Evolutionary conservation across 2,888 invertebrate genomes (phyloP), one percentile per base, ranked within the genome.

Genomic region (Pollenia amentaria): DNA sequence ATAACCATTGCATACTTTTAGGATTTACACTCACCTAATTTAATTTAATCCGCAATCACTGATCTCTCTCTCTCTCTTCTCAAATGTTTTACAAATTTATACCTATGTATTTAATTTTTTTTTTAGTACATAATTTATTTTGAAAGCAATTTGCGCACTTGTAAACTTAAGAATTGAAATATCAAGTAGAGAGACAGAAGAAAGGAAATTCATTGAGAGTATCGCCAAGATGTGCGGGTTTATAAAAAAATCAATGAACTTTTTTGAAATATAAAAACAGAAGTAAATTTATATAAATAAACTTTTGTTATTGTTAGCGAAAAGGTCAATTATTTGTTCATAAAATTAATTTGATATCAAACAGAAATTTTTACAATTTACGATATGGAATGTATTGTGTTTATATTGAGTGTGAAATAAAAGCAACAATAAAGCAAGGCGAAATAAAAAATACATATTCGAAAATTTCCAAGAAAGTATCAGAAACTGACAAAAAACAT

Each of bases 261-360:
- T 75, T 21, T 53, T 73, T 48, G 65, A 44, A 55, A 64, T 48
- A 57, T 14, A 42, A 29, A 65, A 42, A 29, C 60, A 57, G 11
- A 51, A 72, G 44, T 69, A 51, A 78, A 70, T 65, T 57, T 83
- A 40, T 64, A 77, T 40, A 83, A 70, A 78, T 78, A 78, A 48
- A 69, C 46, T 40, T 69, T 60, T 69, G 21, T 62, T 62, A 16
- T 51, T 51, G 40, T 75, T 75, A 38, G 14, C 11, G 69, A 69
- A 78, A 78, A 78, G 60, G 78, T 78, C 78, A 78, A 67, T 51
- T 69, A 60, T 78, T 40, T 78, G 57, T 69, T 78, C 60, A 60
- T 60, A 55, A 78, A 60, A 40, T 65, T 38, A 21, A n/a, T 29
- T 69, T 29, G 40, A 78, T 40, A 60, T 69, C 18, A 48, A 78